Percentiles rank a stretch among this genome's conserved stretches.
These are phyloP conservation scores for Prorops nasuta DNA, from an alignment of 1,140 invertebrate species.

Conservation along the genomic window DNA sequence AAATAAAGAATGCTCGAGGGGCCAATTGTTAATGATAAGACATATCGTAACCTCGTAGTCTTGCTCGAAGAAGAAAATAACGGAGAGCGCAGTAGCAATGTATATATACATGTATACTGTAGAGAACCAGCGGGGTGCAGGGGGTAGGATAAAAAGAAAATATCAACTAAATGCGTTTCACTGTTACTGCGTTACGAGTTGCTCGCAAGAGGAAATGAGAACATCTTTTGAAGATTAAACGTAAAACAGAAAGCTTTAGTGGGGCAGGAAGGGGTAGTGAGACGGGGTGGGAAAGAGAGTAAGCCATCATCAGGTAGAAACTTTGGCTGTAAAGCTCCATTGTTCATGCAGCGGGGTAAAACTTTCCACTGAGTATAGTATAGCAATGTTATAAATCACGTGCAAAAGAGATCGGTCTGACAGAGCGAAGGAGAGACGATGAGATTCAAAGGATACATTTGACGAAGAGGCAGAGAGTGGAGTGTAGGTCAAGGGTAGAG, in stretches of 20 bases:
- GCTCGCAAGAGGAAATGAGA: too few species aligned
- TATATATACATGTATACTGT: too few species aligned
- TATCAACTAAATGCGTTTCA: not conserved
- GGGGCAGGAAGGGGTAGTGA: too few species aligned
- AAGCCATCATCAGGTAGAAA: not conserved
- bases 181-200: not conserved
- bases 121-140: too few species aligned
- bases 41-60: too few species aligned
- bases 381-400: conserved; percentile 21
- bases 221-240: not conserved
- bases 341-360: not conserved
- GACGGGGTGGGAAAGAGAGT: not conserved
- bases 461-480: not conserved
- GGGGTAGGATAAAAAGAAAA: not conserved
- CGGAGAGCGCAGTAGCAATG: too few species aligned
- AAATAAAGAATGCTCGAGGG: too few species aligned
- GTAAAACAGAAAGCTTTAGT: too few species aligned
- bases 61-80: too few species aligned
- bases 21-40: too few species aligned
- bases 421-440: not conserved
- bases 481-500: not conserved
- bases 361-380: conserved; percentile 4
- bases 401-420: conserved; percentile 11
- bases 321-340: not conserved
- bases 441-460: conserved; percentile 2